Evolutionary conservation across 2,797 vertebrate genomes (phyloP), one percentile per base, ranked within the genome.

Genomic region (Enteromius anoplus): DNA sequence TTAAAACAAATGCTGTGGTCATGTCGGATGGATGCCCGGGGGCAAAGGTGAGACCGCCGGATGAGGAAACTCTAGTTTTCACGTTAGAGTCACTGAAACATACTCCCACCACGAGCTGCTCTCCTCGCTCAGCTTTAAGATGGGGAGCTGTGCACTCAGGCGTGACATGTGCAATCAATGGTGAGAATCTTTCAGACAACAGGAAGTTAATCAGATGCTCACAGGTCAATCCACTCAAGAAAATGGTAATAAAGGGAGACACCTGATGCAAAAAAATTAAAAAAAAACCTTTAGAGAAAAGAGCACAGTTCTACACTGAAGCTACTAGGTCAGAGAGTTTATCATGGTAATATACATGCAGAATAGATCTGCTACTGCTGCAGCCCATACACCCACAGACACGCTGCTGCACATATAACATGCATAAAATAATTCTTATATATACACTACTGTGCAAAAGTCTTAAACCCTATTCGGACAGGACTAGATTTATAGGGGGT

Each of bases 181-280:
- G 53, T 64, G 65, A 82, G 83, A 80, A 55, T 75, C 47, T 80
- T 34, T 47, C 81, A 55, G 62, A 85, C 66, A 81, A 71, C 45
- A 79, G 72, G 62, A 78, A 77, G 78, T 81, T 75, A 81, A 85
- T 87, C 68, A 79, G 64, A 10, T 77, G 62, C 29, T 69, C 62
- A 23, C 76, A 82, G 75, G 47, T 75, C 62, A 68, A 17, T 68
- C 85, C 55, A 42, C 55, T 62, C 42, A 80, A 62, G 42, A 9
- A 37, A 62, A 12, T 1, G 15, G 42, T 62, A 34, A 42, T 60
- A 23, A 23, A 68, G 15, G 37, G 34, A 58, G n/a, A 80, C 1
- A 1, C 4, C 10, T 32, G 42, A 78, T 51, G 53, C 19, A 71
- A 60, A 2, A 6, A 2, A 3, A 2, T 3, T 11, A 8, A 64